Evolutionary conservation across 2,888 invertebrate genomes (phyloP).

Genomic region (Myopa tessellatipennis): DNA sequence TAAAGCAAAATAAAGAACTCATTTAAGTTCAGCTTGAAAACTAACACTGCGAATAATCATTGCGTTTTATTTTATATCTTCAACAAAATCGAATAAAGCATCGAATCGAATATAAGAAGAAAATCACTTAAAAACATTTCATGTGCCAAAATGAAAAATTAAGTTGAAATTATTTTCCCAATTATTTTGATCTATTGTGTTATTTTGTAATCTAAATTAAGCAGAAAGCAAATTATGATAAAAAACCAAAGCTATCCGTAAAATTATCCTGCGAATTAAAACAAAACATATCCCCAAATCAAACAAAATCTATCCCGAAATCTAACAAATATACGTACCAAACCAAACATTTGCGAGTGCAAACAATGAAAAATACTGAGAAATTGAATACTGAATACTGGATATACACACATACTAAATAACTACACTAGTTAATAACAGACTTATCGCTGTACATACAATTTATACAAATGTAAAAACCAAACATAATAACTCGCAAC

Average conservation of each 20-base stretch:
- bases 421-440: background rate
- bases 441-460: constrained; percentile 25
- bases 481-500: background rate
- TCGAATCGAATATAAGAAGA: background rate
- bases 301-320: constrained; percentile 7
- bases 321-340: constrained; percentile 33
- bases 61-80: no score
- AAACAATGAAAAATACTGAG: background rate
- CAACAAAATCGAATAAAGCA: no score
- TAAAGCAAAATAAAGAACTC: background rate
- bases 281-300: constrained; percentile 27
- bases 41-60: background rate
- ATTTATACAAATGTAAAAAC: constrained; percentile 26
- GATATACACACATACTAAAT: background rate
- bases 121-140: constrained; percentile 13
- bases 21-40: background rate
- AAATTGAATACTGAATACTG: background rate
- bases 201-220: constrained; percentile 17
- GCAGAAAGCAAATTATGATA: background rate
- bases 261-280: background rate
- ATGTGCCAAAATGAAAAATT: constrained; percentile 29
- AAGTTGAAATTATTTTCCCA: background rate
- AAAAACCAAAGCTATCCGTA: background rate
- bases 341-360: constrained; percentile 17
- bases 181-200: background rate